Evolutionary conservation across 2,888 invertebrate genomes (phyloP).

Genomic region (Drosophila sordidula): DNA sequence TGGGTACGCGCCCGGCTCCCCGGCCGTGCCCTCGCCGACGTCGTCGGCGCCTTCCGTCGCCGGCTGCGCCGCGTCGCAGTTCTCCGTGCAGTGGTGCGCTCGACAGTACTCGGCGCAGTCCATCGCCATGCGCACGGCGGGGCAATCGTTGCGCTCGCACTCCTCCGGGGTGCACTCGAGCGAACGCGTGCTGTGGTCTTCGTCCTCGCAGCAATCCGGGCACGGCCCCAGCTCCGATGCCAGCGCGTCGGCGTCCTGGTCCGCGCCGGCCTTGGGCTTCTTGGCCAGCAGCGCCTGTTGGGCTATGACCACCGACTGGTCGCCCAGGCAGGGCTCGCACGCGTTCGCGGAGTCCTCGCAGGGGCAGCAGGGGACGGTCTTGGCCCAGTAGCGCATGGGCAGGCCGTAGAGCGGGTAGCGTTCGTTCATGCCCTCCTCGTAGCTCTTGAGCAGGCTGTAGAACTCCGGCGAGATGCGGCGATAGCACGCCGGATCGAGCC

Average conservation of each 20-base stretch:
- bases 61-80: too few relatives aligned
- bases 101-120: too few relatives aligned
- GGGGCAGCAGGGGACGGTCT: conserved; percentile 20
- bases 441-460: conserved; percentile 57
- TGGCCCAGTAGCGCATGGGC: conserved; percentile 37
- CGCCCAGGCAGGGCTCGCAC: conserved; percentile 35
- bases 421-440: conserved; percentile 61
- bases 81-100: too few relatives aligned
- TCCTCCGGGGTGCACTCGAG: background rate
- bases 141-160: too few relatives aligned
- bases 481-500: conserved; percentile 56
- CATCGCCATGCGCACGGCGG: too few relatives aligned
- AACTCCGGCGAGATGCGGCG: conserved; percentile 79
- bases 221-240: background rate
- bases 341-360: conserved; percentile 17
- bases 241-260: background rate
- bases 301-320: conserved; percentile 22
- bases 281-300: background rate
- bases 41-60: too few relatives aligned
- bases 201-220: background rate
- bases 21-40: too few relatives aligned
- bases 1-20: too few relatives aligned
- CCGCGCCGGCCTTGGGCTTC: background rate
- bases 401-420: conserved; percentile 66
- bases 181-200: background rate